Evolutionary conservation across 1,140 invertebrate genomes (phyloP).

Genomic region (Telenomus remus): DNA sequence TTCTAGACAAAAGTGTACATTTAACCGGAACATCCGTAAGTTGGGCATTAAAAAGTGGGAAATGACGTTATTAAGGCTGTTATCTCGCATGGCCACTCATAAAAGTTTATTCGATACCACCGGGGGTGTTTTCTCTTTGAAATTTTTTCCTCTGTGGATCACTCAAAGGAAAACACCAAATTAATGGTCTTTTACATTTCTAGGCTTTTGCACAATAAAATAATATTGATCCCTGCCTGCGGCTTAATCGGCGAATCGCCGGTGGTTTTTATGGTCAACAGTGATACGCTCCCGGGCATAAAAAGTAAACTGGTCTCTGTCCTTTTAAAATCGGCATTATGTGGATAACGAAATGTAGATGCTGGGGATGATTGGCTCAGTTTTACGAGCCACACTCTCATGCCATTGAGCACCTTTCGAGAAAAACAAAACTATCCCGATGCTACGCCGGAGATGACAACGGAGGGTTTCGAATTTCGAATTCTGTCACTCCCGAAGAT

Average conservation of each 20-base stretch:
- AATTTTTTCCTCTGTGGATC: constrained; percentile 2
- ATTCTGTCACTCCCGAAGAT: constrained; percentile 28
- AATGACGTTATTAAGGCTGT: constrained; percentile 23
- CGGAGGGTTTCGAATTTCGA: constrained; percentile 25
- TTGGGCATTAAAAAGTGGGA: constrained; percentile 8
- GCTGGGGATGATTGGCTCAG: constrained; percentile 8
- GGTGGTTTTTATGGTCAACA: constrained; percentile 1
- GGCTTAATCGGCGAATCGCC: constrained; percentile 12
- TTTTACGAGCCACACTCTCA: constrained; percentile 32
- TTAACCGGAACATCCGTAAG: constrained; percentile 8
- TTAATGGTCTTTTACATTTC: constrained; percentile 7
- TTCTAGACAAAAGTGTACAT: constrained; percentile 3
- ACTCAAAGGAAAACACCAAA: constrained; percentile 14
- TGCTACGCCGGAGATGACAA: constrained; percentile 29
- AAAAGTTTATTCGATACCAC: constrained; percentile 24
- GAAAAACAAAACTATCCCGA: constrained; percentile 10
- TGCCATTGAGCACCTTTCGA: constrained; percentile 8
- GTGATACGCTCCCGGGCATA: constrained; percentile 12
- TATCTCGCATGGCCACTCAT: constrained; percentile 30
- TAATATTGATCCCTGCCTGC: not conserved
- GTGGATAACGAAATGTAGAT: constrained; percentile 24
- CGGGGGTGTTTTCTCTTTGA: not conserved
- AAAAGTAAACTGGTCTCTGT: constrained; percentile 22
- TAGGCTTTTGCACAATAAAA: not conserved
- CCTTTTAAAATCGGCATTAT: constrained; percentile 11